These are phyloP conservation scores for Tyrophagus putrescentiae DNA, from an alignment of 1,140 invertebrate species.

Conservation along the genomic window DNA sequence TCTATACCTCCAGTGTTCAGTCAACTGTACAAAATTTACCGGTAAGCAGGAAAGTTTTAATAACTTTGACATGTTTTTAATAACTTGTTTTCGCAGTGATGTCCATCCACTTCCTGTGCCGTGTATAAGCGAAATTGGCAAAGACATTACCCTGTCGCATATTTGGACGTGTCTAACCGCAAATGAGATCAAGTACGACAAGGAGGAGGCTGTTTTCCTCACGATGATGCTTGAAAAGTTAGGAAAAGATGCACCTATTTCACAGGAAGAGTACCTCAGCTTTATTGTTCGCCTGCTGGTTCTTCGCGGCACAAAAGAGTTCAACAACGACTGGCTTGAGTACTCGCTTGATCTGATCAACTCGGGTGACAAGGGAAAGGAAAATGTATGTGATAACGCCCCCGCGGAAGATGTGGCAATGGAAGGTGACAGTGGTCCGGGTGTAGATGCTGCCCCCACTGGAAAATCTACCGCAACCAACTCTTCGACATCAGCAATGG, in stretches of 20 bases:
- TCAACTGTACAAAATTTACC: conserved; percentile 20
- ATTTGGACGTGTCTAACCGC: conserved; percentile 15
- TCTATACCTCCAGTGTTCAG: conserved; percentile 17
- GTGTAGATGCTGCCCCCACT: too few species aligned
- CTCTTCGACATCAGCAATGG: too few species aligned
- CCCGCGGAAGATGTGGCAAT: too few species aligned
- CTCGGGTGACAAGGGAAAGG: too few species aligned
- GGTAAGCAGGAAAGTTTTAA: too few species aligned
- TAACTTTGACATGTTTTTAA: neutral
- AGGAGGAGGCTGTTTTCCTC: conserved; percentile 13
- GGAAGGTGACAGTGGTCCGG: too few species aligned
- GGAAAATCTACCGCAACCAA: too few species aligned
- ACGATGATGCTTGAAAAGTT: conserved; percentile 12
- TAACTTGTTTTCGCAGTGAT: neutral
- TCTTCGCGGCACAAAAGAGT: conserved; percentile 19
- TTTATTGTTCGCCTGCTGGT: conserved; percentile 21
- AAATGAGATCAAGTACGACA: conserved; percentile 19
- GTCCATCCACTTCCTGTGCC: conserved; percentile 2
- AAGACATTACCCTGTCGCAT: conserved; percentile 13
- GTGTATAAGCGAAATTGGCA: neutral
- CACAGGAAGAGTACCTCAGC: conserved; percentile 11
- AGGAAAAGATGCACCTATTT: neutral
- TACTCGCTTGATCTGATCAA: neutral
- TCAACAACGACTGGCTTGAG: conserved; percentile 8
- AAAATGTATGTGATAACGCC: too few species aligned